These are phyloP conservation scores for Beroe forskalii DNA, from an alignment of 37 sponge, comb jelly and placozoan genomes.

Conservation along the genomic window DNA sequence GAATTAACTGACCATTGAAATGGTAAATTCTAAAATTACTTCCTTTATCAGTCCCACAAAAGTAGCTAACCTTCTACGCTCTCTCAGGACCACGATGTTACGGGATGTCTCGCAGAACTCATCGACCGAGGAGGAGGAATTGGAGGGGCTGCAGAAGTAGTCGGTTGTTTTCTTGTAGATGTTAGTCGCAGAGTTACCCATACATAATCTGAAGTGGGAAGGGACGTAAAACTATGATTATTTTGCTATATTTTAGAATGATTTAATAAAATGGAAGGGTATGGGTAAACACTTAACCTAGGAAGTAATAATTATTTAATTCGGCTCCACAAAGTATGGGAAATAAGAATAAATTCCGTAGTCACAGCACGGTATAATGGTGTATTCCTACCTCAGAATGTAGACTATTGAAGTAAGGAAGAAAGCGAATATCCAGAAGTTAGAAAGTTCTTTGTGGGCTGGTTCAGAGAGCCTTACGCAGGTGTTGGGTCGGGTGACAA, in stretches of 20 bases:
- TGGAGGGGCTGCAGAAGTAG: slow-evolving; percentile 5
- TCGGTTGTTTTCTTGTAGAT: slow-evolving; percentile 52
- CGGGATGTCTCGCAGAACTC: neutral
- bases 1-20: too few species aligned
- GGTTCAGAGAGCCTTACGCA: neutral
- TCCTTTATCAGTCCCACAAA: too few species aligned
- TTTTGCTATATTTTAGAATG: too few species aligned
- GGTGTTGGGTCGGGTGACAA: neutral
- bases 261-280: too few species aligned
- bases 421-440: neutral
- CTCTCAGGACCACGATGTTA: neutral
- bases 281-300: too few species aligned
- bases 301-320: too few species aligned
- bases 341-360: neutral
- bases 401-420: neutral
- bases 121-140: neutral
- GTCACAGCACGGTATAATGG: neutral
- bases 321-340: too few species aligned
- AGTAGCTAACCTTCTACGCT: slow-evolving; percentile 14
- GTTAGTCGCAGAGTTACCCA: slow-evolving; percentile 59
- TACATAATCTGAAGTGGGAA: slow-evolving; percentile 48
- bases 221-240: neutral
- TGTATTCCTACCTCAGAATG: neutral
- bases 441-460: neutral
- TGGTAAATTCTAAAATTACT: too few species aligned